Percentiles rank a stretch among this genome's conserved stretches.
Conservation (phyloP, 1,140 invertebrate species). For the Orius insidiosus region DNA sequence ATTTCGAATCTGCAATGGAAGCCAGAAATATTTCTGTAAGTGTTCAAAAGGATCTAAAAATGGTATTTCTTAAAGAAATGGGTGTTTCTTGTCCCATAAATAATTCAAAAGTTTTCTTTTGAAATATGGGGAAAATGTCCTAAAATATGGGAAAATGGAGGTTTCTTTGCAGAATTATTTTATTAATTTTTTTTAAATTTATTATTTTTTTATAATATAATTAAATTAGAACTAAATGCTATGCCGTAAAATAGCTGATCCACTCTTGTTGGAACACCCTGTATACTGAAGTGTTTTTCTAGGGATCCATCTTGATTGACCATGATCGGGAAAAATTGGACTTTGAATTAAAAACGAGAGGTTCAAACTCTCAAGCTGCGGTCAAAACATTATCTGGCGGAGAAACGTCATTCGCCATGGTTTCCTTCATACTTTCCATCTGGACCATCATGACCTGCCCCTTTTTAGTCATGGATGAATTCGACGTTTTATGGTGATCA, state of each 20-base stretch:
- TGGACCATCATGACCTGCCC: conserved; percentile 84
- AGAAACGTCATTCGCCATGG: conserved; percentile 85
- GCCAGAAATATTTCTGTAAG: not conserved
- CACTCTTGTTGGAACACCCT: too few species aligned
- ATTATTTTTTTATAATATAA: not conserved
- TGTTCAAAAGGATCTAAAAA: too few species aligned
- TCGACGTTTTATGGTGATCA: conserved; percentile 93
- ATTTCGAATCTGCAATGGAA: not conserved
- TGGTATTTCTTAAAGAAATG: too few species aligned
- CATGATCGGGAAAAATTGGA: not conserved
- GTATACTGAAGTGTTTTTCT: too few species aligned
- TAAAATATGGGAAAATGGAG: too few species aligned
- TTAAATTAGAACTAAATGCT: too few species aligned
- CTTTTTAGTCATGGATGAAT: conserved; percentile 94
- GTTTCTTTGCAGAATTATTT: too few species aligned
- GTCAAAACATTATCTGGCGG: conserved; percentile 64
- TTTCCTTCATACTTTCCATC: conserved; percentile 79
- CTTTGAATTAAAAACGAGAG: not conserved
- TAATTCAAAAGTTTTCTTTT: too few species aligned
- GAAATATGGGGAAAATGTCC: too few species aligned
- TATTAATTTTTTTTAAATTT: not conserved
- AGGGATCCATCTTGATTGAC: not conserved
- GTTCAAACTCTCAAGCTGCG: too few species aligned
- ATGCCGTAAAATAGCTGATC: too few species aligned
- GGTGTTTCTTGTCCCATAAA: too few species aligned